Conservation (phyloP, 2,113 vertebrate species). For the Melospiza georgiana region DNA sequence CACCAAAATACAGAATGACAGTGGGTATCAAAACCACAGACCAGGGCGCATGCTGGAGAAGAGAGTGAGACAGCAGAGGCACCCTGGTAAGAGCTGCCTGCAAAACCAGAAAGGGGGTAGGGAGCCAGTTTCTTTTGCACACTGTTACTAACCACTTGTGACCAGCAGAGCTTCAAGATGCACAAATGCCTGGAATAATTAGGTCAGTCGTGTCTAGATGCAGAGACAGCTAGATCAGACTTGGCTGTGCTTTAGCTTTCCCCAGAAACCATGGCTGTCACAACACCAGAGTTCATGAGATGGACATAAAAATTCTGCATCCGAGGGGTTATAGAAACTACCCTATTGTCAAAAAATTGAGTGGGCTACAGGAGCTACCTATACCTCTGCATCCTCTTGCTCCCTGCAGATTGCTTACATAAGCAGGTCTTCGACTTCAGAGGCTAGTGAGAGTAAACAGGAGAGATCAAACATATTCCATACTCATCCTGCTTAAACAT, state of each 20-base stretch:
- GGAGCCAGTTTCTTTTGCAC: background rate
- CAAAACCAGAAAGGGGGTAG: background rate
- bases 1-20: background rate
- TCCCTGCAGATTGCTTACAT: background rate
- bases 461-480: background rate
- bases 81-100: background rate
- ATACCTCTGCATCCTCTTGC: background rate
- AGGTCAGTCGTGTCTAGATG: background rate
- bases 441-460: background rate
- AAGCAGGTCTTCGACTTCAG: background rate
- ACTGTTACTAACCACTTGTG: background rate
- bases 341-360: background rate
- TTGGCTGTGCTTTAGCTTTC: background rate
- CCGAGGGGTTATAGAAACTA: background rate
- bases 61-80: background rate
- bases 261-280: background rate
- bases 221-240: background rate
- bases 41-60: background rate
- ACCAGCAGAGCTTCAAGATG: background rate
- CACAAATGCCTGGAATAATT: slow-evolving; percentile 2
- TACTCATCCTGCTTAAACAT: background rate
- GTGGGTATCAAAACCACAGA: background rate
- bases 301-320: background rate
- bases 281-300: background rate
- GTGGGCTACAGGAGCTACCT: background rate